Percentiles rank a stretch among this genome's conserved stretches.
Conservation (phyloP, 1,140 invertebrate species). For the Diplogasteroides magnus region DNA sequence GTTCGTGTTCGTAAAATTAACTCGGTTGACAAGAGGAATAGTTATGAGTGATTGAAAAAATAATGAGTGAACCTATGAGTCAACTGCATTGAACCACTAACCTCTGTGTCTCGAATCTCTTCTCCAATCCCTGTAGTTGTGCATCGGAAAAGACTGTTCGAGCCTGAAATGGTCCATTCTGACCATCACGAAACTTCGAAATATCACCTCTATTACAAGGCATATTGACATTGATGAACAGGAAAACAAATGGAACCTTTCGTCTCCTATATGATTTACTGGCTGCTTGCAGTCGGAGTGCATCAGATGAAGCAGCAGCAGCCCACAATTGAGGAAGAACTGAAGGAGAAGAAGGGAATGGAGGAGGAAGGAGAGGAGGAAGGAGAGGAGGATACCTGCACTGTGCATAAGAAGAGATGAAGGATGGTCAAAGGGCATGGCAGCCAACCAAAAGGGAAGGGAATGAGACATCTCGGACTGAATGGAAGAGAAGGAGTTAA, state of each 20-base stretch:
- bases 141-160: slow-evolving; percentile 96
- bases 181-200: not conserved
- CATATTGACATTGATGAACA: not conserved
- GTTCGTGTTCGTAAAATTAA: too few relatives aligned
- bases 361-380: not conserved
- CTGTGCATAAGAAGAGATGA: not conserved
- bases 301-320: slow-evolving; percentile 16
- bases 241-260: not conserved
- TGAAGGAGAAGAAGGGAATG: not conserved
- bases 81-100: not conserved
- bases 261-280: slow-evolving; percentile 21
- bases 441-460: not conserved
- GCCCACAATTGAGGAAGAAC: slow-evolving; percentile 23
- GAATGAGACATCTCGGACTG: not conserved
- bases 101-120: slow-evolving; percentile 81
- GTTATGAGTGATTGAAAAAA: too few relatives aligned
- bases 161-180: slow-evolving; percentile 21
- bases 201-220: too few relatives aligned
- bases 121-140: slow-evolving; percentile 82
- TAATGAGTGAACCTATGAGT: too few relatives aligned
- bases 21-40: too few relatives aligned
- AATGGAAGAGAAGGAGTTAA: not conserved
- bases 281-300: slow-evolving; percentile 16
- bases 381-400: not conserved
- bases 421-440: not conserved